Evolutionary conservation across 2,113 vertebrate species (phyloP).

Genomic region (Clinocottus analis): DNA sequence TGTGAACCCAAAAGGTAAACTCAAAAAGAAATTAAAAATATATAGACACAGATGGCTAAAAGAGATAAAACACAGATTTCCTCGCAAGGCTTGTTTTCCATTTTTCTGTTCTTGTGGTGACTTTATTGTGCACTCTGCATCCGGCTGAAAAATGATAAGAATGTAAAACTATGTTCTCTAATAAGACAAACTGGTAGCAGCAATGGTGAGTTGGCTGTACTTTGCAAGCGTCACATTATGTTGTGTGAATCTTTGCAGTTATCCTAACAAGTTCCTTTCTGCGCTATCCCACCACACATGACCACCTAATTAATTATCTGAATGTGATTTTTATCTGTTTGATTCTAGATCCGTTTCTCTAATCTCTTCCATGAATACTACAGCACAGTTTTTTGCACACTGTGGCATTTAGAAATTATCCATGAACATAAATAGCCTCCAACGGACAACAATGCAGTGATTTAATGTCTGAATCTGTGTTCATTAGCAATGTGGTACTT

Average conservation of each 20-base stretch:
- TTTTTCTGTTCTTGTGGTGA: neutral
- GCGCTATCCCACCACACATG: slow-evolving; percentile 23
- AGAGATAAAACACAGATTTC: neutral
- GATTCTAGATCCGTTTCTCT: neutral
- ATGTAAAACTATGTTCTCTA: slow-evolving; percentile 14
- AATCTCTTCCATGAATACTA: neutral
- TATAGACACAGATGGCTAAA: neutral
- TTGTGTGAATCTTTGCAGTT: slow-evolving; percentile 74
- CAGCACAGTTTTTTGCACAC: neutral
- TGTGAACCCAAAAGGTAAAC: slow-evolving; percentile 10
- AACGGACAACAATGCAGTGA: neutral
- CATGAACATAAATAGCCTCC: neutral
- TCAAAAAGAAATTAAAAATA: neutral
- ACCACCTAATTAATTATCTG: slow-evolving; percentile 41
- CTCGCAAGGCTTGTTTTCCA: neutral
- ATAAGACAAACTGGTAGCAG: slow-evolving; percentile 38
- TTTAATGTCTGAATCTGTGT: neutral
- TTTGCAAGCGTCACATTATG: slow-evolving; percentile 63
- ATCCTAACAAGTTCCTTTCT: slow-evolving; percentile 43
- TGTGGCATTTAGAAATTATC: neutral
- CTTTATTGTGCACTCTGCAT: neutral
- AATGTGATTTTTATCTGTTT: slow-evolving; percentile 23
- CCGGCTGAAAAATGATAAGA: slow-evolving; percentile 6
- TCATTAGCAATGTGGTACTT: neutral
- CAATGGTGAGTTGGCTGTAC: slow-evolving; percentile 55